phyloP scores from a whole-genome alignment of 2,888 invertebrate species.

The Yponomeuta plumbellus region DNA sequence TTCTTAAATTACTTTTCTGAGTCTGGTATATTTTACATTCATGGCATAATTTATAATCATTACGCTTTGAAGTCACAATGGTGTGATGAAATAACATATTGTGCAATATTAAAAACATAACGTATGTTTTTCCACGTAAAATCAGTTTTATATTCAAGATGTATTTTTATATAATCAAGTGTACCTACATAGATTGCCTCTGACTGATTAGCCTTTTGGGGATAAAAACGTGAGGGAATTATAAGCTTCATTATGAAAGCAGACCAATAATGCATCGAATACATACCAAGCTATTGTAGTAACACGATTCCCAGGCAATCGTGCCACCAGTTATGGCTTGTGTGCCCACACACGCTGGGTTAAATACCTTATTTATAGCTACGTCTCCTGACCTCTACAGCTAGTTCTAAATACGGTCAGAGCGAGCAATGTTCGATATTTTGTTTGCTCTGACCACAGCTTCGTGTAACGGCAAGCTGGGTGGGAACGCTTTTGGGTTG shows the following conservation, averaged over 20 bases:
- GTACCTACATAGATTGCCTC: no score
- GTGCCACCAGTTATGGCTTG: constrained; percentile 48
- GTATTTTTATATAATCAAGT: no score
- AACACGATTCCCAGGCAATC: constrained; percentile 47
- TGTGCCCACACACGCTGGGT: constrained; percentile 65
- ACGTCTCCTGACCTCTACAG: constrained; percentile 57
- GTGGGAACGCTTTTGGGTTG: neutral
- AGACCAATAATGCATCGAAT: constrained; percentile 30
- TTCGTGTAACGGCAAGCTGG: constrained; percentile 38
- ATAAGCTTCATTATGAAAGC: neutral
- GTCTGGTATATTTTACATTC: no score
- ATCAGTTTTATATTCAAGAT: no score
- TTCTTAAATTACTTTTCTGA: no score
- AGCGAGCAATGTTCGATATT: constrained; percentile 42
- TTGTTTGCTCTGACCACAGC: constrained; percentile 44
- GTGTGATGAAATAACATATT: no score
- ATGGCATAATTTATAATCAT: no score
- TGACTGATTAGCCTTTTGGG: no score
- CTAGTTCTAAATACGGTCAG: constrained; percentile 45
- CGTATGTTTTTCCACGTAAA: no score
- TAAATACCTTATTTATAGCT: constrained; percentile 70
- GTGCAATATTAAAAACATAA: no score
- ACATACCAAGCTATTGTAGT: constrained; percentile 50
- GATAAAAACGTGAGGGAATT: no score
- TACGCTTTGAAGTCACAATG: no score